These are phyloP conservation scores for Paraplagusia blochii DNA, from an alignment of 2,113 vertebrate genomes.

Conservation along the genomic window DNA sequence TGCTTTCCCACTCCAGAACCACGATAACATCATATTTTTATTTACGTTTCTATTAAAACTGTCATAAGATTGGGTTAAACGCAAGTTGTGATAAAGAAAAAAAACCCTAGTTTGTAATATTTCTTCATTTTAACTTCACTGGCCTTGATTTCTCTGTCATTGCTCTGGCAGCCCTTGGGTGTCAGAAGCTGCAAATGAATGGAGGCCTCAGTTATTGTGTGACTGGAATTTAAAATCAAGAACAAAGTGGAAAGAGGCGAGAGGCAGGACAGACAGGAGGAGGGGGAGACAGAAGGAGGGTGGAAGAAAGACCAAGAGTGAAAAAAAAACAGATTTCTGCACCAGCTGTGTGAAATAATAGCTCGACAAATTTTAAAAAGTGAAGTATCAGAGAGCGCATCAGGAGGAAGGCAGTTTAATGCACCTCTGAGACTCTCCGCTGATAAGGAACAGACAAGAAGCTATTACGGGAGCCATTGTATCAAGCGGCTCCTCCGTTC, in stretches of 20 bases:
- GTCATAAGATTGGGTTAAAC: too few relatives aligned
- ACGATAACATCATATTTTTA: slow-evolving; percentile 1
- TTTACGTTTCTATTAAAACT: too few relatives aligned
- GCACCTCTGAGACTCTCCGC: slow-evolving; percentile 42
- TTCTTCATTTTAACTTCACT: slow-evolving; percentile 55
- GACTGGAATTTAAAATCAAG: slow-evolving; percentile 68
- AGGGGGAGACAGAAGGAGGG: slow-evolving; percentile 9
- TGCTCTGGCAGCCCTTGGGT: slow-evolving; percentile 62
- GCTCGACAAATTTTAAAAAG: slow-evolving; percentile 46
- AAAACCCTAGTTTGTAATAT: slow-evolving; percentile 41
- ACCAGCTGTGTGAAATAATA: slow-evolving; percentile 65
- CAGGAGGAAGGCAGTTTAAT: slow-evolving; percentile 45
- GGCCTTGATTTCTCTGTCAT: slow-evolving; percentile 55
- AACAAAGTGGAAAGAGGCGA: slow-evolving; percentile 49
- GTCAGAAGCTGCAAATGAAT: slow-evolving; percentile 58
- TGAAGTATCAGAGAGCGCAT: slow-evolving; percentile 41
- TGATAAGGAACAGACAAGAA: slow-evolving; percentile 33
- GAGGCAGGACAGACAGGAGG: slow-evolving; percentile 40
- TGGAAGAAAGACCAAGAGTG: slow-evolving; percentile 10
- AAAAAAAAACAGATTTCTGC: slow-evolving; percentile 40
- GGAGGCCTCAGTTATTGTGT: slow-evolving; percentile 60
- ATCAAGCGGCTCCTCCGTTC: slow-evolving; percentile 18
- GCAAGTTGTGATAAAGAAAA: slow-evolving; percentile 21
- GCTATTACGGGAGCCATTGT: slow-evolving; percentile 35
- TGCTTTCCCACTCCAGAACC: slow-evolving; percentile 31